Evolutionary conservation across 1,140 invertebrate genomes (phyloP).

Genomic region (Agrypnia vestita): DNA sequence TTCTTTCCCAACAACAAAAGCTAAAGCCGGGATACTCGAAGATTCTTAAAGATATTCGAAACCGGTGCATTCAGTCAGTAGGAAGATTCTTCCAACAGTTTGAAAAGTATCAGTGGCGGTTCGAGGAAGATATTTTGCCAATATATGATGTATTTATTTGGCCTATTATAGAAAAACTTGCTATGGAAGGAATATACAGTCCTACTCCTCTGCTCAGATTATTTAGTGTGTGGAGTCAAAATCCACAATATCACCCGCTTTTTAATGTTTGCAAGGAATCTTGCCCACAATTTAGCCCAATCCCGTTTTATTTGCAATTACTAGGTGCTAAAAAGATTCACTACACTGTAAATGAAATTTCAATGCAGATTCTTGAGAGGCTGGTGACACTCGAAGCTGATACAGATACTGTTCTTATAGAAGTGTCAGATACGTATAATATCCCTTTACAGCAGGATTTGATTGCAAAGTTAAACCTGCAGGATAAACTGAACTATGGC

Average conservation of each 20-base stretch:
- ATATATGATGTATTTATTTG: constrained; percentile 87
- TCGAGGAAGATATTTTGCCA: constrained; percentile 80
- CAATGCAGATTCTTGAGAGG: constrained; percentile 87
- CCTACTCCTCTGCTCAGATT: constrained; percentile 88
- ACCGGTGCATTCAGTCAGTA: constrained; percentile 75
- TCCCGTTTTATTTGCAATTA: constrained; percentile 81
- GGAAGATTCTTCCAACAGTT: constrained; percentile 87
- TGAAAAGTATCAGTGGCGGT: constrained; percentile 82
- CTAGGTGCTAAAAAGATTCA: constrained; percentile 80
- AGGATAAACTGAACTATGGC: constrained; percentile 79
- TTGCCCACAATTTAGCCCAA: constrained; percentile 70
- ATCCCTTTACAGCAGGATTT: constrained; percentile 60
- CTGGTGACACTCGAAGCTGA: constrained; percentile 80
- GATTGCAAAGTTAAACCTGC: constrained; percentile 63
- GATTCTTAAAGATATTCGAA: constrained; percentile 81
- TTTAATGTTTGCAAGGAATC: constrained; percentile 77
- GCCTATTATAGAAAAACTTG: constrained; percentile 84
- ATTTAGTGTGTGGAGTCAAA: constrained; percentile 83
- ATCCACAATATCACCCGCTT: constrained; percentile 83
- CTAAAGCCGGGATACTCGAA: constrained; percentile 77
- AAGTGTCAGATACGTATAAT: constrained; percentile 65
- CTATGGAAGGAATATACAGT: constrained; percentile 86
- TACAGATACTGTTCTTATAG: constrained; percentile 68
- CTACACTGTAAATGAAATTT: constrained; percentile 77
- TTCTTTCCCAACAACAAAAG: constrained; percentile 73